Conservation (phyloP, 2,113 vertebrate species). For the Mastomys coucha region DNA sequence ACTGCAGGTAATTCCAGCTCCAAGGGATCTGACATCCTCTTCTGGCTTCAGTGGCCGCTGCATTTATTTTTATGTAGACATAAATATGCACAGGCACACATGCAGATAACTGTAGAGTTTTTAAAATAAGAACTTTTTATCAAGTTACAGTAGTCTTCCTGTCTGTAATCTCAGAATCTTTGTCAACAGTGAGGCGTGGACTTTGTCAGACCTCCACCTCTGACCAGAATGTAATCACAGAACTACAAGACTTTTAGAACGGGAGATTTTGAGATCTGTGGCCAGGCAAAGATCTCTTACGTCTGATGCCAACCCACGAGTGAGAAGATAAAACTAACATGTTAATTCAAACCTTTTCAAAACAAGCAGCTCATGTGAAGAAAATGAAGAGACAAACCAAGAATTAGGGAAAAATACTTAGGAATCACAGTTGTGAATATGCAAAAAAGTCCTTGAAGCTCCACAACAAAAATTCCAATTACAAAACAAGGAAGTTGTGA, state of each 20-base stretch:
- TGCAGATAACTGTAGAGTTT: neutral
- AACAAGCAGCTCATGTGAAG: neutral
- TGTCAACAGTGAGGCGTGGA: neutral
- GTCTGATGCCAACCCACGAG: neutral
- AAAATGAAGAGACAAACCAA: neutral
- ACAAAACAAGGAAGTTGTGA: neutral
- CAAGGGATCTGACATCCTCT: neutral
- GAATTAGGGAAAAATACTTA: neutral
- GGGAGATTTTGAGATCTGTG: neutral
- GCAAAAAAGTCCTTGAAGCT: slow-evolving; percentile 18
- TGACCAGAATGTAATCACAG: slow-evolving; percentile 24
- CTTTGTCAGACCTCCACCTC: slow-evolving; percentile 41
- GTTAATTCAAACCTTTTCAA: neutral
- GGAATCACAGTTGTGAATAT: neutral
- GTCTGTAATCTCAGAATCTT: neutral
- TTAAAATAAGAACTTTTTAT: neutral
- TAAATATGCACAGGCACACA: neutral
- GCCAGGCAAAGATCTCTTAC: slow-evolving; percentile 12
- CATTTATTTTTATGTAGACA: neutral
- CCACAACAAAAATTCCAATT: neutral
- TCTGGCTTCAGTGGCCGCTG: neutral
- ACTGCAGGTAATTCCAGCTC: neutral
- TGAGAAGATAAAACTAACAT: neutral
- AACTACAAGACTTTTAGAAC: slow-evolving; percentile 2
- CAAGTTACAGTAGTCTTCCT: neutral